Base-by-base conservation (phyloP, 2,113 vertebrate species). In the Carettochelys insculpta region DNA sequence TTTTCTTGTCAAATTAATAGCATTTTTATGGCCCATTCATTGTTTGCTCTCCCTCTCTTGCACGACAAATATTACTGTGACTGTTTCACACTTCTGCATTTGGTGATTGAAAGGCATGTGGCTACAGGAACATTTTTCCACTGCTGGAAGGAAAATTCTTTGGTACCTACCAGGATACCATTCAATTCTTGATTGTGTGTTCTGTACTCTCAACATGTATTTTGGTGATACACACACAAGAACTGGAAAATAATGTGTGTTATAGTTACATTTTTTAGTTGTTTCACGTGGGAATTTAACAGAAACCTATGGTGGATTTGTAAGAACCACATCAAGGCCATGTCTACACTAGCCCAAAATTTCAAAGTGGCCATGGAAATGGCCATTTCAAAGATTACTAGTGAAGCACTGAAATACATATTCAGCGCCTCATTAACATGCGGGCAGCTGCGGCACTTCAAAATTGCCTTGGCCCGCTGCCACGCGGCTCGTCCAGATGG, bases 261-360 rank as follows among this genome's bases (percentile, higher is more conserved):
- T 68, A 68, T 22, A 16, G 34, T 80, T 16, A 17, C 19, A 2
- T 3, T 73, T 88, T 82, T 75, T 90, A 41, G 34, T 92, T 90
- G 73, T 68, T 89, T 91, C 51, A 75, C 82, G 65, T 89, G 19
- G 68, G 16, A 50, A 86, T 47, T 85, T 91, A 71, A 76, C 86
- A 76, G 80, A 94, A 48, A 78, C 22, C 24, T 53, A 77, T 82
- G 20, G 77, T 20, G 38, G 83, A 92, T 95, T 88, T 90, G 89
- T 1, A 81, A 77, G 85, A 95, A 88, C 29, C 84, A 87, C 75
- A 89, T 88, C 41, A 56, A n/a, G n/a, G n/a, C n/a, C n/a, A n/a
- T n/a, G n/a, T n/a, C n/a, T n/a, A n/a, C n/a, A n/a, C n/a, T n/a
- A n/a, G n/a, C n/a, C n/a, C n/a, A n/a, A n/a, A n/a, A n/a, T n/a